phyloP scores from a whole-genome alignment of 2,888 invertebrate genomes.

The Agrochola litura region DNA sequence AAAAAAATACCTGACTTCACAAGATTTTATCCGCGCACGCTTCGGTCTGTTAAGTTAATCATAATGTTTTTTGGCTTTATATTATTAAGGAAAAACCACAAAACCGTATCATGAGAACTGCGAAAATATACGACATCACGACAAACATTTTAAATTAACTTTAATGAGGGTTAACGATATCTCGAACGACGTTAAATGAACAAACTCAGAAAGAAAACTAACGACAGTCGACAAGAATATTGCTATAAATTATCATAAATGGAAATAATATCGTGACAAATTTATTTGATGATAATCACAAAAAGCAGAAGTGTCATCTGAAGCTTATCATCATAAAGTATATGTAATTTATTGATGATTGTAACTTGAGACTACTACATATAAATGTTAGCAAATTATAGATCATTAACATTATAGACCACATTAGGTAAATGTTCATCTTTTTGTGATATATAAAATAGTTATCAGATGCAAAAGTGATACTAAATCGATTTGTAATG shows the following conservation, averaged over 20 bases:
- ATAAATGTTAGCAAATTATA: conserved; percentile 41
- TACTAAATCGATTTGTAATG: conserved; percentile 15
- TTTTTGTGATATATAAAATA: conserved; percentile 30
- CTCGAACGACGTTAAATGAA: conserved; percentile 3
- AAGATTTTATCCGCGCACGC: not conserved
- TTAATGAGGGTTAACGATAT: conserved; percentile 29
- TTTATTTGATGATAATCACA: conserved; percentile 50
- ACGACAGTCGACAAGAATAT: conserved; percentile 26
- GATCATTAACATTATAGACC: conserved; percentile 23
- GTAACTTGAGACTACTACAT: conserved; percentile 47
- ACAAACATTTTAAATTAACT: conserved; percentile 22
- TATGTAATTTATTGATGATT: conserved; percentile 60
- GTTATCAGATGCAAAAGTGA: conserved; percentile 16
- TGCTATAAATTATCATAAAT: conserved; percentile 56
- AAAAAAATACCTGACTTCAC: no score
- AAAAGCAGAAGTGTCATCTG: conserved; percentile 52
- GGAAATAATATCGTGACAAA: conserved; percentile 50
- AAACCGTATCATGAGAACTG: no score
- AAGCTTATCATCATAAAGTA: conserved; percentile 62
- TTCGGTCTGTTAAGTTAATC: not conserved
- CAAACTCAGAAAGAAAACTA: conserved; percentile 43
- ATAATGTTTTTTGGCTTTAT: no score
- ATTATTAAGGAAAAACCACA: no score
- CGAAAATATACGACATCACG: conserved; percentile 9
- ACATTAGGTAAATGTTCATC: conserved; percentile 23